Evolutionary conservation across 2,797 vertebrate genomes (phyloP).

Genomic region (Xyrichtys novacula): DNA sequence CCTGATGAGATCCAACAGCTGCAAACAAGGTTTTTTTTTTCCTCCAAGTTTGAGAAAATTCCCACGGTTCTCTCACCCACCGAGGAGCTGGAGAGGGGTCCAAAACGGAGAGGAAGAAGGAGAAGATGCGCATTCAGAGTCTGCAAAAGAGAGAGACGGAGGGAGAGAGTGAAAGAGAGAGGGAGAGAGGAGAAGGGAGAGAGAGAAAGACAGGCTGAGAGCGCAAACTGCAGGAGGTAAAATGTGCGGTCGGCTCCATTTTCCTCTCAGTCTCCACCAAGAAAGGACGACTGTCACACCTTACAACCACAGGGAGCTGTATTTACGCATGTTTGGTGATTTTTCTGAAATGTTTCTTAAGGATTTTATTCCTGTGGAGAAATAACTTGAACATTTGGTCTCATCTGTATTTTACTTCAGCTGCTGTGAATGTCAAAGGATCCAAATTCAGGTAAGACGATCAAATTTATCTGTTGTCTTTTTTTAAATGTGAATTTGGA

Average conservation of each 20-base stretch:
- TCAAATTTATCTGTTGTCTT: background rate
- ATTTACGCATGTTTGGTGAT: background rate
- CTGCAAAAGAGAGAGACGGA: slow-evolving; percentile 52
- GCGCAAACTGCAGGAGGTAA: slow-evolving; percentile 48
- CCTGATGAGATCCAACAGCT: slow-evolving; percentile 61
- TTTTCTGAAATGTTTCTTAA: background rate
- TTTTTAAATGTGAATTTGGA: background rate
- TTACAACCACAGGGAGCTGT: background rate
- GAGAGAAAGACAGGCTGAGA: background rate
- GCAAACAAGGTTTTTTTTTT: slow-evolving; percentile 50
- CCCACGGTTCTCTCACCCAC: slow-evolving; percentile 48
- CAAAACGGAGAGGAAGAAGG: slow-evolving; percentile 34
- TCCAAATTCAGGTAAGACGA: slow-evolving; percentile 54
- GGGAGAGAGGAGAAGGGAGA: slow-evolving; percentile 1
- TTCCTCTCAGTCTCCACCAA: slow-evolving; percentile 34
- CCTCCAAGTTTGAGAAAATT: slow-evolving; percentile 53
- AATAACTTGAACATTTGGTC: slow-evolving; percentile 29
- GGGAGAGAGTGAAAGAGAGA: slow-evolving; percentile 20
- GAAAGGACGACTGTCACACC: background rate
- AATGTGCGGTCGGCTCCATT: slow-evolving; percentile 48
- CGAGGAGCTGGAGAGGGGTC: slow-evolving; percentile 46
- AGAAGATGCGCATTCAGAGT: slow-evolving; percentile 60
- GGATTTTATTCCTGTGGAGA: background rate
- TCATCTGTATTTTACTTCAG: slow-evolving; percentile 3
- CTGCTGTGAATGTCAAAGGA: background rate